Evolutionary conservation across 2,888 invertebrate genomes (phyloP), one percentile per base, ranked within the genome.

Genomic region (Tipula confusa): DNA sequence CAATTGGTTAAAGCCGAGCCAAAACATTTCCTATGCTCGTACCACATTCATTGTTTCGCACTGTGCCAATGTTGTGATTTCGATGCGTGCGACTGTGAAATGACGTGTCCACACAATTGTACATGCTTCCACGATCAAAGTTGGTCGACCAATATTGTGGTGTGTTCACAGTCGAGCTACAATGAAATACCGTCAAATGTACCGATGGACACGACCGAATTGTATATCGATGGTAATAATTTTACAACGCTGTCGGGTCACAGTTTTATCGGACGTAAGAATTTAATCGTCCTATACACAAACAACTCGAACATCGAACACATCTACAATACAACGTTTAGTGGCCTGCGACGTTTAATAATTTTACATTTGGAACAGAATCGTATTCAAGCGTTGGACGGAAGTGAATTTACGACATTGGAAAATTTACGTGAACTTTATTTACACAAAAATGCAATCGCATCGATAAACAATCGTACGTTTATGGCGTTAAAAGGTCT

Each of bases 31-130:
- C 92, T 97, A 86, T 98, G 97, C 91, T 94, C 95, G 85, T 98
- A 98, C 90, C 95, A 95, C 90, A 95, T 95, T 64, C 97, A 97
- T 89, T 98, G 98, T 90, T 97, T 97, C 89, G 95, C 97, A 13
- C 92, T 97, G 85, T 98, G 98, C 88, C 96, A 97, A 88, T 98
- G 98, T 91, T 98, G 98, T 90, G 97, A 97, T 89, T 98, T 97
- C 90, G 97, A 97, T 89, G 97, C 97, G 83, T 98, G 98, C 91
- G 98, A 98, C 90, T 98, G 98, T 91, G 96, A 97, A 91, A 97
- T 97, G 96, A 97, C 96, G 86, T 98, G 98, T 89, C 98, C 98
- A 82, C 93, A 92, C 81, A 96, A 97, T 89, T 98, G 98, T 91
- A 95, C 95, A 84, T 98, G 98, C 88, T 98, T 97, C 91, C 97